Percentiles rank a stretch among this genome's conserved stretches.
These are phyloP conservation scores for Sclerodermus sp. DNA, from an alignment of 2,888 invertebrate species.

Conservation along the genomic window DNA sequence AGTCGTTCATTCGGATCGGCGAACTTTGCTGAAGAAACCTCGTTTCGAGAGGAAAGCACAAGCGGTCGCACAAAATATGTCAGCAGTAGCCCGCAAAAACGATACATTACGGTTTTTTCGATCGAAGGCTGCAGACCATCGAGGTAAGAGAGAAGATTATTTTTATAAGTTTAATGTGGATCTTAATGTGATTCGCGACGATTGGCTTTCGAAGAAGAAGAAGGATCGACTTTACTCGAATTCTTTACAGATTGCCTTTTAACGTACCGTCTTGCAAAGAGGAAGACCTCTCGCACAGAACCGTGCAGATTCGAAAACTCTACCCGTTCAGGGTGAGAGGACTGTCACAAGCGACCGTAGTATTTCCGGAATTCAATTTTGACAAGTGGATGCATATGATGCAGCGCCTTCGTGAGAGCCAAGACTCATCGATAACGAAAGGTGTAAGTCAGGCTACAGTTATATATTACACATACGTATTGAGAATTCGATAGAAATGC, in stretches of 20 bases:
- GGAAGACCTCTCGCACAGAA: conserved; percentile 21
- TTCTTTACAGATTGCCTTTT: conserved; percentile 32
- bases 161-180: neutral
- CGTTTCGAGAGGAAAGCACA: no score
- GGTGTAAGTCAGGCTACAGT: conserved; percentile 6
- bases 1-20: no score
- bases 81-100: neutral
- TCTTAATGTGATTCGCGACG: neutral
- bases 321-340: conserved; percentile 24
- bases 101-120: conserved; percentile 13
- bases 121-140: conserved; percentile 32
- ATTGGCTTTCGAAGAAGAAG: neutral
- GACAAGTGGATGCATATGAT: conserved; percentile 16
- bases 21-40: no score
- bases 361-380: conserved; percentile 32
- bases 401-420: conserved; percentile 6
- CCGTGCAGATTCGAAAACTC: conserved; percentile 25
- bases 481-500: no score
- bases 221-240: neutral
- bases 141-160: conserved; percentile 17
- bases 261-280: conserved; percentile 30
- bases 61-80: no score
- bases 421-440: neutral
- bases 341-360: conserved; percentile 13
- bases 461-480: no score